Evolutionary conservation across 2,113 vertebrate species (phyloP), one percentile per base, ranked within the genome.

Genomic region (Felis chaus): DNA sequence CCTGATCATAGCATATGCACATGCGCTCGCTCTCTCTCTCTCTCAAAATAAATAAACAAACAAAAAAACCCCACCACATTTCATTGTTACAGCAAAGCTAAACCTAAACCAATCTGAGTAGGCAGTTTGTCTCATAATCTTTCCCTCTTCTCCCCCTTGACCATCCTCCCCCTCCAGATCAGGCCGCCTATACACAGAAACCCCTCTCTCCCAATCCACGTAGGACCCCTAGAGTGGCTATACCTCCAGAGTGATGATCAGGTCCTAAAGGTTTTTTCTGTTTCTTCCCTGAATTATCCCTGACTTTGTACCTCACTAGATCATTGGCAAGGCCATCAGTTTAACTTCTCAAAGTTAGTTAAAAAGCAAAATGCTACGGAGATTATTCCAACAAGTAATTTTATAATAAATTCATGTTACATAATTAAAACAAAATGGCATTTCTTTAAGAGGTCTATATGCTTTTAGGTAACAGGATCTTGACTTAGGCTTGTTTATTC

Each of bases 311-410:
- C n/a, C 29, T 97, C 12, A 88, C 33, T 80, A 65, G 45, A 50
- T 92, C 83, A 92, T 25, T 84, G 27, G 76, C 65, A 91, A 93
- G 45, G 21, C 69, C 25, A 83, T 73, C 33, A 85, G 7, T 68
- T n/a, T 61, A 69, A 66, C 29, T 89, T 97, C 53, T 97, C 69
- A 81, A 80, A 94, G 61, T 94, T 88, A 90, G 61, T 94, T 88
- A 90, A 90, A 94, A 94, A 82, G 57, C 14, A 92, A 95, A 95
- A 85, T 85, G 19, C 86, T 93, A 71, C 87, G 16, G 39, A 76
- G n/a, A 91, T 91, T 96, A 85, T 92, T 71, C 66, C 25, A 89
- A 2, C 87, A 73, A 89, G 31, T 81, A 92, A 92, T 71, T 92
- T 95, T 86, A 80, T 57, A 92, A 91, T 88, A 95, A 89, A 85